These are phyloP conservation scores for Gracilinanus agilis DNA, from an alignment of 2,113 vertebrate genomes.

Conservation along the genomic window DNA sequence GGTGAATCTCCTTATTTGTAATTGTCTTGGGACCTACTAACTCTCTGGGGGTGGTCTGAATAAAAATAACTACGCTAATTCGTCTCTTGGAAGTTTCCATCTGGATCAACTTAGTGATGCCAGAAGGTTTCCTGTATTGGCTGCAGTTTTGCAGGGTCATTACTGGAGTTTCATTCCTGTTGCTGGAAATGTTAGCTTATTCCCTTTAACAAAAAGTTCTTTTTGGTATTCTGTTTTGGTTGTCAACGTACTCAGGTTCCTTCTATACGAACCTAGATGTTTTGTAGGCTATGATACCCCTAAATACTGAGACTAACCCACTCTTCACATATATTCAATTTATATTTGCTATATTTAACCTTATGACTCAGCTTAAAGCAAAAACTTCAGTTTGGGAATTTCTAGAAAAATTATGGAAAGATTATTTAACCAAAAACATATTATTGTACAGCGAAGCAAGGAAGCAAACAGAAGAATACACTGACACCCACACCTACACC, in stretches of 20 bases:
- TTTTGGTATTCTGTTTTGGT: not conserved
- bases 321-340: not conserved
- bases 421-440: not conserved
- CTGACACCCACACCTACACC: not conserved
- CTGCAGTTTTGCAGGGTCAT: not conserved
- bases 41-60: conserved; percentile 1
- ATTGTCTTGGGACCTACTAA: not conserved
- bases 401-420: not conserved
- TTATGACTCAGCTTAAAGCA: not conserved
- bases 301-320: not conserved
- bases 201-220: not conserved
- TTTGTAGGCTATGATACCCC: not conserved
- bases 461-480: not conserved
- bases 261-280: not conserved
- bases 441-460: not conserved
- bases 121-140: not conserved
- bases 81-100: not conserved
- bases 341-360: not conserved
- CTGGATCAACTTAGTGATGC: not conserved
- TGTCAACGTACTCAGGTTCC: not conserved
- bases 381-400: not conserved
- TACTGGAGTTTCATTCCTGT: not conserved
- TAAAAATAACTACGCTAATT: not conserved
- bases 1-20: not conserved
- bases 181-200: not conserved